These are phyloP conservation scores for Pseudoatta argentina DNA, from an alignment of 1,140 invertebrate species.

Conservation along the genomic window DNA sequence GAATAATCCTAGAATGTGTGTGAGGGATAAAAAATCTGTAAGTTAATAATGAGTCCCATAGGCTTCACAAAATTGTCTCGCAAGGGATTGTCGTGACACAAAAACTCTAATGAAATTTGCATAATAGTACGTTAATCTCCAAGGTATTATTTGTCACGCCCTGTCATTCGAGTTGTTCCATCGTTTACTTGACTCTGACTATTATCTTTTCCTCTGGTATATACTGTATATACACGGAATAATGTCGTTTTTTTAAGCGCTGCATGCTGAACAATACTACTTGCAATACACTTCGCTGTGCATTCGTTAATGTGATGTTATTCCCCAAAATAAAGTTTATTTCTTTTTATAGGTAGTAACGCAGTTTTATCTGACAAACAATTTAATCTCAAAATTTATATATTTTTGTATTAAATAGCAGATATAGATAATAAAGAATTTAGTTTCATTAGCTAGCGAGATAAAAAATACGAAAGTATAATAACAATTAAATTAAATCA, in stretches of 20 bases:
- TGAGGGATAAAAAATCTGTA: constrained; percentile 42
- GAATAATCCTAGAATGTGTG: not conserved
- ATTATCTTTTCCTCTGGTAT: not conserved
- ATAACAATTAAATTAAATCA: not conserved
- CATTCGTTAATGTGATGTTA: not conserved
- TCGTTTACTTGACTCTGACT: constrained; percentile 59
- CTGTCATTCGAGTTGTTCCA: constrained; percentile 66
- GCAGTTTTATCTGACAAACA: not conserved
- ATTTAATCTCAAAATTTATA: not conserved
- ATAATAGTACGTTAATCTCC: constrained; percentile 73
- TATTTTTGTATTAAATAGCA: not conserved
- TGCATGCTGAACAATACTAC: not conserved
- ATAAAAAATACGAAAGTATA: constrained; percentile 1
- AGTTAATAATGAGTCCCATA: constrained; percentile 68
- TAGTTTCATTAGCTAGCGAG: not conserved
- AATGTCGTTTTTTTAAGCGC: not conserved
- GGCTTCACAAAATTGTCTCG: constrained; percentile 31
- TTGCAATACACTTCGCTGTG: not conserved
- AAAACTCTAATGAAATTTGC: constrained; percentile 79
- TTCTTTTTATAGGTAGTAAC: constrained; percentile 5
- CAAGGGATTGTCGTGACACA: constrained; percentile 51
- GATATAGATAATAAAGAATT: not conserved
- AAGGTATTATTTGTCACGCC: constrained; percentile 73
- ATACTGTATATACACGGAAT: not conserved
- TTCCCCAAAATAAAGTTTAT: not conserved